Percentiles rank a stretch among this genome's conserved stretches.
Conservation (phyloP, 2,888 invertebrate genomes). For the Leptarthrus brevirostris region DNA sequence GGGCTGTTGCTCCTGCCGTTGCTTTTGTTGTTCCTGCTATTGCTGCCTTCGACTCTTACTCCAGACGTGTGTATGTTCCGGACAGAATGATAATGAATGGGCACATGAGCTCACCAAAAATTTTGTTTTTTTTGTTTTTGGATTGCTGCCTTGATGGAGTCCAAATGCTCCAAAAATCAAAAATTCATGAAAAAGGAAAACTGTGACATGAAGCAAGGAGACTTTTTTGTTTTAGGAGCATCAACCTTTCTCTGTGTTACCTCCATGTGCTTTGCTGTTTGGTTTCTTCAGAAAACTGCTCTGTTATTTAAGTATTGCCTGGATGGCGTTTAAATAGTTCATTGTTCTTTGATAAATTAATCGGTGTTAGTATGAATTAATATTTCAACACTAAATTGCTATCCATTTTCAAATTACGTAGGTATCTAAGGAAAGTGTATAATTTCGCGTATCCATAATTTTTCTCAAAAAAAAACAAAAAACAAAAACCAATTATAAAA, state of each 20-base stretch:
- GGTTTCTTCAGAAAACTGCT: too few relatives aligned
- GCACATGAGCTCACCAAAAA: background rate
- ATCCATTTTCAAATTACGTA: too few relatives aligned
- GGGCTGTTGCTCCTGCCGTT: background rate
- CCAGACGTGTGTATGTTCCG: background rate
- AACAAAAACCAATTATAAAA: too few relatives aligned
- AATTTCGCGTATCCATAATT: too few relatives aligned
- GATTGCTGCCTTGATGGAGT: background rate
- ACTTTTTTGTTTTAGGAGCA: background rate
- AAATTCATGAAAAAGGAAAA: background rate
- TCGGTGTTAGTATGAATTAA: too few relatives aligned
- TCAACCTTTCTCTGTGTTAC: background rate
- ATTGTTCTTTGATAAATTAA: too few relatives aligned
- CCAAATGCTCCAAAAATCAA: conserved; percentile 8
- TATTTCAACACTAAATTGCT: too few relatives aligned
- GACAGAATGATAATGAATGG: conserved; percentile 6
- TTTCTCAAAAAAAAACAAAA: too few relatives aligned
- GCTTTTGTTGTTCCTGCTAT: background rate
- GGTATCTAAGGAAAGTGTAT: too few relatives aligned
- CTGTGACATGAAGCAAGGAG: background rate
- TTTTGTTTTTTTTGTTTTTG: background rate
- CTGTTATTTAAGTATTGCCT: too few relatives aligned
- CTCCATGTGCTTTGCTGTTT: too few relatives aligned
- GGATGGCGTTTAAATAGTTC: too few relatives aligned
- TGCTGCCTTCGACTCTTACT: background rate